Conservation (phyloP, 2,113 vertebrate species). For the Leucopternis melanops region DNA sequence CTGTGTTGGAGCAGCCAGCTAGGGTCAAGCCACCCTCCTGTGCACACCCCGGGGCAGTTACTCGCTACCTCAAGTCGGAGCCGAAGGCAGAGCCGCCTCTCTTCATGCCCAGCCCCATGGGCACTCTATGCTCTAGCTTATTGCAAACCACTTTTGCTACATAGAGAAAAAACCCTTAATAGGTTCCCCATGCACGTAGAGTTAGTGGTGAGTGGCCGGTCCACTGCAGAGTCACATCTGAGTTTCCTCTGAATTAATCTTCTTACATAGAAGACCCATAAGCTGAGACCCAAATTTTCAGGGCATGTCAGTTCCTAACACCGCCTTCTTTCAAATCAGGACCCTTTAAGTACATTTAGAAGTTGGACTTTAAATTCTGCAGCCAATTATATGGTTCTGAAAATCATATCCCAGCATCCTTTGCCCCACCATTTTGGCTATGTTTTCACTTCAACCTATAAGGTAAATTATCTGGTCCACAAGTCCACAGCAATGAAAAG, state of each 20-base stretch:
- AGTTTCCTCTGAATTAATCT: background rate
- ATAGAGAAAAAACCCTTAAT: background rate
- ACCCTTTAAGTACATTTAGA: background rate
- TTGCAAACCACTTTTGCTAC: background rate
- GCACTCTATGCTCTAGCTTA: background rate
- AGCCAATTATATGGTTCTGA: background rate
- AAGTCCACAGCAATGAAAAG: background rate
- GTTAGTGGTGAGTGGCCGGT: background rate
- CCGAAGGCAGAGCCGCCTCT: background rate
- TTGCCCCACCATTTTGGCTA: background rate
- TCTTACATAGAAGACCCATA: background rate
- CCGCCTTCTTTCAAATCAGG: background rate
- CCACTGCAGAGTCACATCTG: background rate
- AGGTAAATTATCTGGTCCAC: background rate
- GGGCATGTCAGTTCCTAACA: background rate
- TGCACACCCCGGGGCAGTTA: rapidly evolving
- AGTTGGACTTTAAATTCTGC: background rate
- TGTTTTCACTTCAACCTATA: background rate
- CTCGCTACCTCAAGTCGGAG: background rate
- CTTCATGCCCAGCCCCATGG: background rate
- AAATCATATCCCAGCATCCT: background rate
- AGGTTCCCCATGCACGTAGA: background rate
- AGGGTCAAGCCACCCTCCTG: background rate
- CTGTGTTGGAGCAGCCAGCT: background rate
- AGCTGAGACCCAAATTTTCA: background rate